Evolutionary conservation across 2,113 vertebrate genomes (phyloP).

Genomic region (Corythaixoides concolor): DNA sequence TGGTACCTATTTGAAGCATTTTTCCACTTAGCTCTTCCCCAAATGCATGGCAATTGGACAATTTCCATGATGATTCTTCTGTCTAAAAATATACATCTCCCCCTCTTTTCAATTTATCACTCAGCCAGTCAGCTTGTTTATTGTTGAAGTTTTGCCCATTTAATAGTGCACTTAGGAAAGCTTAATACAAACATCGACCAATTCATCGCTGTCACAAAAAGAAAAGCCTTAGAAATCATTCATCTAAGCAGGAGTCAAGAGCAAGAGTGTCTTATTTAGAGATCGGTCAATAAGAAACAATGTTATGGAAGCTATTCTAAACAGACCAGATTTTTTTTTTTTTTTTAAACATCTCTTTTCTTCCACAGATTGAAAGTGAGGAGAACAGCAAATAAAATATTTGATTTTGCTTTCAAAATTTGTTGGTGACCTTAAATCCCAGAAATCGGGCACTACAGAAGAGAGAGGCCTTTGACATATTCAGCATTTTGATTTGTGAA

Average conservation of each 20-base stretch:
- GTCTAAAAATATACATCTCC: conserved; percentile 10
- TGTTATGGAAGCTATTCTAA: conserved; percentile 5
- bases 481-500: conserved; percentile 21
- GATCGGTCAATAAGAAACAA: conserved; percentile 5
- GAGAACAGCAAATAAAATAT: background rate
- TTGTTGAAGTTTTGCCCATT: conserved; percentile 24
- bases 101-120: conserved; percentile 7
- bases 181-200: conserved; percentile 18
- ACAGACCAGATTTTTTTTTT: background rate
- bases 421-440: background rate
- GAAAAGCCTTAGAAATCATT: conserved; percentile 32
- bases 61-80: conserved; percentile 37
- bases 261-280: conserved; percentile 28
- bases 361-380: background rate
- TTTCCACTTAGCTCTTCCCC: background rate
- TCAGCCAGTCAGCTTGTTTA: background rate
- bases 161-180: conserved; percentile 34
- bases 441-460: background rate
- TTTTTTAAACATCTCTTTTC: background rate
- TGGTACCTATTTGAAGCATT: conserved; percentile 5
- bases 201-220: conserved; percentile 14
- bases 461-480: background rate
- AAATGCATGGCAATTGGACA: background rate
- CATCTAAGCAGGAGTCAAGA: conserved; percentile 17
- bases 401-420: background rate